Percentiles rank a stretch among this genome's conserved stretches.
phyloP scores from a whole-genome alignment of 2,797 vertebrate species.

The Buceros bicornis region DNA sequence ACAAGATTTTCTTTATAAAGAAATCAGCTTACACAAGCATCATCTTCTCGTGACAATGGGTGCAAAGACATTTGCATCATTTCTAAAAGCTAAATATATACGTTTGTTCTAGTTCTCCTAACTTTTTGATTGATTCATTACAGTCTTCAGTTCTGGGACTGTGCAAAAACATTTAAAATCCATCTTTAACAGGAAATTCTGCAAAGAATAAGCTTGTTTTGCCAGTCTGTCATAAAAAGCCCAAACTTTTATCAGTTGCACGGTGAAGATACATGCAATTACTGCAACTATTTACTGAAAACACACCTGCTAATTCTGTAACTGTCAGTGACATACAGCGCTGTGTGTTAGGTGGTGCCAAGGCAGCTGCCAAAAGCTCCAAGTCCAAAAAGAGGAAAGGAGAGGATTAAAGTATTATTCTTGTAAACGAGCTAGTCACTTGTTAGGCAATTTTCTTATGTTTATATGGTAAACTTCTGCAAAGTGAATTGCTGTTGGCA shows the following conservation, averaged over 20 bases:
- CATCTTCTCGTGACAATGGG: neutral
- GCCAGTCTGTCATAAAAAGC: neutral
- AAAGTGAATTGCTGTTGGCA: conserved; percentile 46
- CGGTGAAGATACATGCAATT: neutral
- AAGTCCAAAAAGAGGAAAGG: conserved; percentile 50
- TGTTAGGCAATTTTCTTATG: conserved; percentile 56
- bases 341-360: conserved; percentile 22
- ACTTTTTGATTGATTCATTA: neutral
- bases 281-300: conserved; percentile 44
- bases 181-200: neutral
- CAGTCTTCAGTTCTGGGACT: neutral
- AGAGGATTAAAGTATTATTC: conserved; percentile 43
- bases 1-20: conserved; percentile 34
- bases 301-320: conserved; percentile 41
- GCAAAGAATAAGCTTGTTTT: neutral
- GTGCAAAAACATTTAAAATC: neutral
- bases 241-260: neutral
- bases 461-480: conserved; percentile 53
- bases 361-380: conserved; percentile 38
- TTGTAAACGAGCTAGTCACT: conserved; percentile 45
- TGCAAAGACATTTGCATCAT: neutral
- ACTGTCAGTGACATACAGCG: conserved; percentile 18
- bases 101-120: neutral
- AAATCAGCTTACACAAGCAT: conserved; percentile 5
- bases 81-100: neutral